Evolutionary conservation across 1,140 invertebrate genomes (phyloP).

Genomic region (Drosophila albomicans): DNA sequence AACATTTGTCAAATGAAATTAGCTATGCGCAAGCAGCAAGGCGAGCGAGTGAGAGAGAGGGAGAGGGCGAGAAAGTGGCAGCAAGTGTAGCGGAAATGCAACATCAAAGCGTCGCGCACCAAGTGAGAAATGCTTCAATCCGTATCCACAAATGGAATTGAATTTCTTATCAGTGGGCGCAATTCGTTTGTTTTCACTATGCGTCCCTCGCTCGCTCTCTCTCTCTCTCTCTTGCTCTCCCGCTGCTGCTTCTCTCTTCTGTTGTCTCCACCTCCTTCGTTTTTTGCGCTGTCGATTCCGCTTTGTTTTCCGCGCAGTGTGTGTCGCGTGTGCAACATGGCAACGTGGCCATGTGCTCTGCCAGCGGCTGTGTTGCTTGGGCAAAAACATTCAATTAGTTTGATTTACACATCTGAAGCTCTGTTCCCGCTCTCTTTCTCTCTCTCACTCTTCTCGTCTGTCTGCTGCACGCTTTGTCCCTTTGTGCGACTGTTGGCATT

Average conservation of each 20-base stretch:
- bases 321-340: constrained; percentile 32
- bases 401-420: constrained; percentile 70
- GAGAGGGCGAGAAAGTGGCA: neutral
- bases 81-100: constrained; percentile 20
- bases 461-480: constrained; percentile 45
- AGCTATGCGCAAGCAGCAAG: constrained; percentile 34
- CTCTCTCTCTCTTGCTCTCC: neutral
- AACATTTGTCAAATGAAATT: constrained; percentile 52
- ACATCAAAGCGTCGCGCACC: constrained; percentile 24
- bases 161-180: constrained; percentile 68
- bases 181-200: constrained; percentile 8
- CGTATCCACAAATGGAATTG: constrained; percentile 53
- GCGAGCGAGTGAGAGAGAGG: neutral
- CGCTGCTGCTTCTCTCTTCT: neutral
- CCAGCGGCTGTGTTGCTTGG: constrained; percentile 66
- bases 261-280: neutral
- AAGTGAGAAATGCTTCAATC: constrained; percentile 26
- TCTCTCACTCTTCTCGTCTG: neutral
- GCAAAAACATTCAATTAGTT: constrained; percentile 82
- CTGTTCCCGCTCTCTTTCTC: neutral
- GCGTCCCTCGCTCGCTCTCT: neutral
- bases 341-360: constrained; percentile 52
- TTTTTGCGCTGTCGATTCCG: neutral
- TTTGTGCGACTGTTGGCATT: constrained; percentile 80
- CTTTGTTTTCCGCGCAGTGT: constrained; percentile 20